A percentile compares a stretch with the other conserved stretches of the same genome.
Conservation (phyloP, 2,113 vertebrate species). For the Tinamus guttatus region DNA sequence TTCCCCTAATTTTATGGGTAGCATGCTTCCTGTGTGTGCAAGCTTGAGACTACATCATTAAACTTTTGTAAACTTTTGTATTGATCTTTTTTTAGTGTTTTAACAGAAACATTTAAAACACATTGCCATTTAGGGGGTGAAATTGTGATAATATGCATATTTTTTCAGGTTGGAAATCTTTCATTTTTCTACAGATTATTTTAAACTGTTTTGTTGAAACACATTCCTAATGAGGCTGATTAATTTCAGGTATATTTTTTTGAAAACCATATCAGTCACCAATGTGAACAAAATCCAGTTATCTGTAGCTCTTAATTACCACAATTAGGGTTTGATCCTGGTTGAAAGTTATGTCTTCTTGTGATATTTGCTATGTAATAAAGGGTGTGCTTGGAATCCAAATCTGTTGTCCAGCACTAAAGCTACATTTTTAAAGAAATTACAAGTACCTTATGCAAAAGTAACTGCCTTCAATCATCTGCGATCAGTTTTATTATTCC, state of each 20-base stretch:
- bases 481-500: neutral
- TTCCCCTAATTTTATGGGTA: conserved; percentile 57
- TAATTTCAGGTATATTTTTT: neutral
- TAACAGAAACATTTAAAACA: conserved; percentile 34
- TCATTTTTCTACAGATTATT: neutral
- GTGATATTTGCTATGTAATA: neutral
- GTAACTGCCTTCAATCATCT: neutral
- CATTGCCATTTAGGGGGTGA: conserved; percentile 8
- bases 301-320: neutral
- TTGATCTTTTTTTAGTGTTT: conserved; percentile 61
- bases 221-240: neutral
- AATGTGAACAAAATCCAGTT: neutral
- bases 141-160: neutral
- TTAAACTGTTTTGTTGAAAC: neutral
- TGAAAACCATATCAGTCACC: neutral
- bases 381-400: neutral
- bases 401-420: neutral
- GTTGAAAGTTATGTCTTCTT: neutral
- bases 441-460: neutral
- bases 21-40: conserved; percentile 51
- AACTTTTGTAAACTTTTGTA: conserved; percentile 45
- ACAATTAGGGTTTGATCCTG: neutral
- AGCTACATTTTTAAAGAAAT: neutral
- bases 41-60: conserved; percentile 37
- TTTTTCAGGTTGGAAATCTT: neutral